Base-by-base conservation (phyloP, 2,888 invertebrate species). In the Tromatobia lineatoria region DNA sequence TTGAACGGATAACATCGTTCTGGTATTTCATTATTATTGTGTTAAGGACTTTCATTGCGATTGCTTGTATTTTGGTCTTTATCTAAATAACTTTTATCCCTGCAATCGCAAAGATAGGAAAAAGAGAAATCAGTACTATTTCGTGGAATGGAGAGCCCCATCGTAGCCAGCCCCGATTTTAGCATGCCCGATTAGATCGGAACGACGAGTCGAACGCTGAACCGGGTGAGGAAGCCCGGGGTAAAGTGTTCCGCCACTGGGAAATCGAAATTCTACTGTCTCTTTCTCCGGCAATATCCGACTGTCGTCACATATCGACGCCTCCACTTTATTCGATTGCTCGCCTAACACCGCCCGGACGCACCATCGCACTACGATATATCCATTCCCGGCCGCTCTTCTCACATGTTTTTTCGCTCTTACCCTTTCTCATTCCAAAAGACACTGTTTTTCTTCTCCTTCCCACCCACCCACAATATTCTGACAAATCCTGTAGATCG, bases 401-500 rank as follows among this genome's bases (percentile, higher is more conserved):
- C 7, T 88, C 90, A 92, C 92, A 92, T 89, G 92, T 92, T 92
- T 92, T 92, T 92, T 92, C 92, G 91, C 91, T 92, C 90, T 88
- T 87, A 89, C 91, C 91, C 88, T 91, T 91, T 92, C 91, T 92
- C 90, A 87, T 67, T 83, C 76, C 86, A 87, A 88, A 82, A 83
- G 76, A 75, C 80, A 85, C 34, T 67, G 20, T 23, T 29, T 74
- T 66, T 61, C 74, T 38, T 69, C 66, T 38, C 42, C 75, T 47
- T 15, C 18, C 20, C 18, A 7, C n/a, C 50, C n/a, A n/a, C n/a
- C n/a, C n/a, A n/a, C n/a, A 34, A 4, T 23, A 20, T 15, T 38
- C 8, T 34, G 7, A 3, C 13, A 20, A 42, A 71, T 57, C 38
- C 23, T 13, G 4, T 29, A 4, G 29, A 29, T 29, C 4, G n/a